Conservation (phyloP, 2,888 invertebrate genomes). For the Zootermopsis nevadensis region DNA sequence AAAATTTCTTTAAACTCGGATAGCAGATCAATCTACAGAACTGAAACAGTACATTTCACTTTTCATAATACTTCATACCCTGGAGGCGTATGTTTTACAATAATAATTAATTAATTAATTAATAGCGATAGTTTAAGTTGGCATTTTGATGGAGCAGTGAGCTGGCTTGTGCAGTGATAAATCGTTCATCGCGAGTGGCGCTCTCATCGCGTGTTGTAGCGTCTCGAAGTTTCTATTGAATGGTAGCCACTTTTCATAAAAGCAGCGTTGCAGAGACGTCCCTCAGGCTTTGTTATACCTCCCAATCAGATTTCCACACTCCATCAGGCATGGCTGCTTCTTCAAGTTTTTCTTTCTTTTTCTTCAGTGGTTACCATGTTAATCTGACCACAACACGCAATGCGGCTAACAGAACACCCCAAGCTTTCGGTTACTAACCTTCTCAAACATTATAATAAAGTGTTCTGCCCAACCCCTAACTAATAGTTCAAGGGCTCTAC, state of each 20-base stretch:
- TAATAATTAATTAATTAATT: not conserved
- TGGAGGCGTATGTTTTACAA: not conserved
- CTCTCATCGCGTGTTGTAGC: not conserved
- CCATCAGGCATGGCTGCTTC: slow-evolving; percentile 21
- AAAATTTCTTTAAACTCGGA: too few species aligned
- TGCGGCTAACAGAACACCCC: slow-evolving; percentile 4
- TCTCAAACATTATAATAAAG: slow-evolving; percentile 5
- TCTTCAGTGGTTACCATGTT: not conserved
- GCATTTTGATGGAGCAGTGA: not conserved
- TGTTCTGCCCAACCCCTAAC: not conserved
- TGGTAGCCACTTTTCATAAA: slow-evolving; percentile 2
- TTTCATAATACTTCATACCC: too few species aligned
- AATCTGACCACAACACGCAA: slow-evolving; percentile 31
- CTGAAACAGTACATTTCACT: too few species aligned
- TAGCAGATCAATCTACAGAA: too few species aligned
- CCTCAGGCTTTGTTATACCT: slow-evolving; percentile 17
- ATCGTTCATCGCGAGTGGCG: not conserved
- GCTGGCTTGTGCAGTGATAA: not conserved
- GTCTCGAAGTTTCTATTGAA: slow-evolving; percentile 9
- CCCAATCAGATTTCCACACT: slow-evolving; percentile 34
- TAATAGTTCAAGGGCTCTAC: not conserved
- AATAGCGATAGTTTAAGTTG: not conserved
- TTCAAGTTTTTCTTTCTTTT: not conserved
- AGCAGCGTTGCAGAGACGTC: not conserved
- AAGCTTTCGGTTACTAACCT: slow-evolving; percentile 27